phyloP scores from a whole-genome alignment of 2,113 vertebrate species.

The Mus spicilegus region DNA sequence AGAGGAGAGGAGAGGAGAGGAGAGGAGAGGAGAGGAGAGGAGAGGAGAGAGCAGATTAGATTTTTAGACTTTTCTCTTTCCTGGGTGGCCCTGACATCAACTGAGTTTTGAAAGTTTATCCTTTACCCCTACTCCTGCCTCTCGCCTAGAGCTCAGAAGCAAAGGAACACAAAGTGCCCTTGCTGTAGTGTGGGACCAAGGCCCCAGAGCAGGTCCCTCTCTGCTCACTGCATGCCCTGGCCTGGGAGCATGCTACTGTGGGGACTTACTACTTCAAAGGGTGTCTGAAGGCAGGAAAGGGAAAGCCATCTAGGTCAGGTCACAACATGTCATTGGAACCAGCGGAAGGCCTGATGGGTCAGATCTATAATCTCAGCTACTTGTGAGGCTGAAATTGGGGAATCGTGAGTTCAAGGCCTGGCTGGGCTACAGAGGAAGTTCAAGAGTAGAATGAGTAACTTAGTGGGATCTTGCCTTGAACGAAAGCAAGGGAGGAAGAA shows the following conservation, averaged over 20 bases:
- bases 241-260: background rate
- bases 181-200: background rate
- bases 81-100: slow-evolving; percentile 21
- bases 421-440: background rate
- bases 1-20: background rate
- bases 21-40: background rate
- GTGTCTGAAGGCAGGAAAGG: background rate
- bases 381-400: background rate
- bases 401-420: background rate
- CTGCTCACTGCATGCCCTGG: background rate
- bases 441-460: background rate
- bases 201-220: background rate
- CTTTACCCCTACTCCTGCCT: slow-evolving; percentile 51
- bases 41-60: background rate
- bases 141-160: background rate
- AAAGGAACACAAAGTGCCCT: background rate
- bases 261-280: background rate
- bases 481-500: background rate
- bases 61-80: background rate
- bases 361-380: background rate
- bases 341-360: background rate
- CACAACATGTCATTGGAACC: background rate
- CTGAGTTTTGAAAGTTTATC: slow-evolving; percentile 18
- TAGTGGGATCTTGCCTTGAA: no score
- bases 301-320: background rate